Conservation (phyloP, 2,113 vertebrate genomes). For the Hippocampus zosterae region DNA sequence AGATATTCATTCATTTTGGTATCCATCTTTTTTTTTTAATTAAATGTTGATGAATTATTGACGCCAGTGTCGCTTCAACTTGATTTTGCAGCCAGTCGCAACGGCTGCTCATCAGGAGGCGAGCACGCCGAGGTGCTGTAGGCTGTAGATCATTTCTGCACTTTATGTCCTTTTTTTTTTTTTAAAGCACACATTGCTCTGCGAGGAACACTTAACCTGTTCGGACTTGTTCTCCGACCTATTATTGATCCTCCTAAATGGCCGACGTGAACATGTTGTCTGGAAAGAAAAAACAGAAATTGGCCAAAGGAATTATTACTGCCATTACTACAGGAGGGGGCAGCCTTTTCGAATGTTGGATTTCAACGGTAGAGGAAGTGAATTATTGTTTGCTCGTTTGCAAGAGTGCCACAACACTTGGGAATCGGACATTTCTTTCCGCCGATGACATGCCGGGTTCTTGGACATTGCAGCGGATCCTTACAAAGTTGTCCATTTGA, state of each 20-base stretch:
- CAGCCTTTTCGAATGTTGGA: constrained; percentile 1
- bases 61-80: constrained; percentile 47
- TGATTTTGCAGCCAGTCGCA: constrained; percentile 51
- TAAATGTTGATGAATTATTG: background rate
- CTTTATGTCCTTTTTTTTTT: constrained; percentile 1
- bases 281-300: constrained; percentile 17
- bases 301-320: constrained; percentile 22
- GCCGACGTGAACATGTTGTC: constrained; percentile 44
- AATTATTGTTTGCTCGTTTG: constrained; percentile 12
- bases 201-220: constrained; percentile 47
- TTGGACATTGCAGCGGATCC: background rate
- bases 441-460: background rate
- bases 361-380: constrained; percentile 16
- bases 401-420: background rate
- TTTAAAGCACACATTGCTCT: constrained; percentile 13
- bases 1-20: background rate
- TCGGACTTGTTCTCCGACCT: constrained; percentile 14
- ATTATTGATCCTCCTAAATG: constrained; percentile 47
- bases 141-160: constrained; percentile 43
- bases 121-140: constrained; percentile 34
- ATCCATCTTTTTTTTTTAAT: background rate
- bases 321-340: constrained; percentile 16
- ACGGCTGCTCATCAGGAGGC: constrained; percentile 40
- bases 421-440: background rate
- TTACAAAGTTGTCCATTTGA: background rate